Conservation (phyloP, 92 coral and sea anemone genomes). For the Desmophyllum pertusum region DNA sequence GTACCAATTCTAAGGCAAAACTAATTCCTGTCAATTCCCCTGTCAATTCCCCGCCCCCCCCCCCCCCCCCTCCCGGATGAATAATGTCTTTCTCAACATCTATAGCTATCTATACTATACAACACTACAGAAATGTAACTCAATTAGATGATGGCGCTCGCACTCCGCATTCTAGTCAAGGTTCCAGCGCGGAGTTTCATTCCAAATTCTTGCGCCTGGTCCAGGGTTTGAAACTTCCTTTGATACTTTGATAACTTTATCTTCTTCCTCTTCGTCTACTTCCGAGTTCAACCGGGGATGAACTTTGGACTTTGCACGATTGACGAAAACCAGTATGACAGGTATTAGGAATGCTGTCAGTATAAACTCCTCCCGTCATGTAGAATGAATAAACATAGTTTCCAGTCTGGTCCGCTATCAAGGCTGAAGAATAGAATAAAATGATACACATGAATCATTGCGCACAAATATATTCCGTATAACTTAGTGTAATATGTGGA, state of each 20-base stretch:
- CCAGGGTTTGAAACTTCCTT: neutral
- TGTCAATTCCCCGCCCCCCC: too few relatives aligned
- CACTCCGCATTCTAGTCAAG: too few relatives aligned
- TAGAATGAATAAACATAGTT: constrained; percentile 8
- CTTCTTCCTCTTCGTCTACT: neutral
- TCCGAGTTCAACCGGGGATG: neutral
- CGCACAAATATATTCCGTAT: too few relatives aligned
- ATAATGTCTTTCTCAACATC: too few relatives aligned
- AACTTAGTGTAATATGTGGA: too few relatives aligned
- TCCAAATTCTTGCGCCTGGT: neutral
- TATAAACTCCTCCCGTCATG: constrained; percentile 17
- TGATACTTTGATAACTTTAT: neutral
- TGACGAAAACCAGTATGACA: neutral
- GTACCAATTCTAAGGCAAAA: too few relatives aligned
- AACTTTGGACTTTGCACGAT: constrained; percentile 3
- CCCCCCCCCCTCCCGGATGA: too few relatives aligned
- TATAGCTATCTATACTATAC: too few relatives aligned
- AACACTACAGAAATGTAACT: too few relatives aligned
- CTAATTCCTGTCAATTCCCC: too few relatives aligned
- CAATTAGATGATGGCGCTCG: too few relatives aligned
- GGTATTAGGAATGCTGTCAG: constrained; percentile 9
- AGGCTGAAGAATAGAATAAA: neutral
- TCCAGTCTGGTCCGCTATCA: constrained; percentile 18
- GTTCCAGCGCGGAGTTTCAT: neutral
- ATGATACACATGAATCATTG: too few relatives aligned